phyloP scores from a whole-genome alignment of 2,888 invertebrate genomes.

The Biston betularia region DNA sequence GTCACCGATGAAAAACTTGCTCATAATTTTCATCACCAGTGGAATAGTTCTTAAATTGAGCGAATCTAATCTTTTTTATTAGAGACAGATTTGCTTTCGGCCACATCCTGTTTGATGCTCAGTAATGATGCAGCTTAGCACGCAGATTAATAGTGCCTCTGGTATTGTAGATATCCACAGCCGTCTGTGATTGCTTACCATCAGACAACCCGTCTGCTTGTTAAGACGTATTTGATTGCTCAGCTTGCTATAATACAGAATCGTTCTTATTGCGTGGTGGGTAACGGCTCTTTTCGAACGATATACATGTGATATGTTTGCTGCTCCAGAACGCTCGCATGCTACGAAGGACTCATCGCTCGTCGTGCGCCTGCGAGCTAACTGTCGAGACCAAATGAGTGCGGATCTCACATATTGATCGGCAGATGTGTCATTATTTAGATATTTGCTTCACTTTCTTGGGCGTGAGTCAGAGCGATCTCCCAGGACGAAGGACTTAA shows the following conservation, averaged over 20 bases:
- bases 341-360: no score
- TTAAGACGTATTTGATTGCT: no score
- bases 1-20: neutral
- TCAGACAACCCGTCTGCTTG: no score
- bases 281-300: no score
- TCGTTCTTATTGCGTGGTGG: no score
- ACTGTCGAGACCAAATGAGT: neutral
- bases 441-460: conserved; percentile 21
- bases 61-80: neutral
- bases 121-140: neutral
- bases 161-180: no score
- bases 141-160: no score
- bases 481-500: conserved; percentile 1
- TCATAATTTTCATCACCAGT: neutral
- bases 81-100: neutral
- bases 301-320: no score
- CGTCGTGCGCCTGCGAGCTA: neutral
- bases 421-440: conserved; percentile 20
- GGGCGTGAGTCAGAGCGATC: conserved; percentile 9
- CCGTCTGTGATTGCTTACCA: no score
- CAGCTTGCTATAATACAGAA: no score
- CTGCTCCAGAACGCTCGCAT: no score
- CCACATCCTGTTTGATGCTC: neutral
- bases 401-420: conserved; percentile 19
- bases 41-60: neutral